These are phyloP conservation scores for Neoarius graeffei DNA, from an alignment of 2,113 vertebrate species.

Conservation along the genomic window DNA sequence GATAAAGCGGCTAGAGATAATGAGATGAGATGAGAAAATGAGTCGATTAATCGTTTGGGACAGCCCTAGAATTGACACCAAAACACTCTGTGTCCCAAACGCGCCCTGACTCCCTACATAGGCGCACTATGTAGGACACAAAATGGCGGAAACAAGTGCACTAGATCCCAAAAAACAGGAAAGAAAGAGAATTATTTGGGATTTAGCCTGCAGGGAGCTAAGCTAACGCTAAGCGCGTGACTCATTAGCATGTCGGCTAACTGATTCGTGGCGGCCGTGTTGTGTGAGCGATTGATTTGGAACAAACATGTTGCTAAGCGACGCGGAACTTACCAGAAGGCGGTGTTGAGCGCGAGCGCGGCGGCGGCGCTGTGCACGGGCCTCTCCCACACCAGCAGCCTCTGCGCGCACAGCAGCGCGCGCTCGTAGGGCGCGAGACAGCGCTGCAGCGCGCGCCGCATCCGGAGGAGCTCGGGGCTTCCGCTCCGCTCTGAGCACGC, in stretches of 20 bases:
- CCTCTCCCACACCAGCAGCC: slow-evolving; percentile 92
- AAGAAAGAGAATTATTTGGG: background rate
- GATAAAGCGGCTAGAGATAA: no score
- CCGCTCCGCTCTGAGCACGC: slow-evolving; percentile 59
- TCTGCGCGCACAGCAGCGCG: slow-evolving; percentile 78
- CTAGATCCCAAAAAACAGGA: no score
- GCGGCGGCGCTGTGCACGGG: slow-evolving; percentile 86
- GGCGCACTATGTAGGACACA: background rate
- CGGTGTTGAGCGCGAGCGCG: slow-evolving; percentile 85
- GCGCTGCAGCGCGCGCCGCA: slow-evolving; percentile 79
- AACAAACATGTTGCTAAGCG: no score
- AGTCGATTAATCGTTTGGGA: no score
- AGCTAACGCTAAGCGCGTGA: background rate
- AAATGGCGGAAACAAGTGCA: background rate
- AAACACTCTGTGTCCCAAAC: background rate
- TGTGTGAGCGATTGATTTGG: no score
- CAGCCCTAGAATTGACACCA: no score
- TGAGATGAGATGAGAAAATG: no score
- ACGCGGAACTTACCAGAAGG: slow-evolving; percentile 81
- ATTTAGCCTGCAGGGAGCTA: background rate
- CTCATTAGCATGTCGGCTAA: background rate
- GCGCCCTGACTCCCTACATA: background rate
- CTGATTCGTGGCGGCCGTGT: background rate
- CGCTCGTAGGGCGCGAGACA: slow-evolving; percentile 80
- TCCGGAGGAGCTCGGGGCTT: slow-evolving; percentile 65